Base-by-base conservation (phyloP, 2,113 vertebrate species). In the Pyxicephalus adspersus region DNA sequence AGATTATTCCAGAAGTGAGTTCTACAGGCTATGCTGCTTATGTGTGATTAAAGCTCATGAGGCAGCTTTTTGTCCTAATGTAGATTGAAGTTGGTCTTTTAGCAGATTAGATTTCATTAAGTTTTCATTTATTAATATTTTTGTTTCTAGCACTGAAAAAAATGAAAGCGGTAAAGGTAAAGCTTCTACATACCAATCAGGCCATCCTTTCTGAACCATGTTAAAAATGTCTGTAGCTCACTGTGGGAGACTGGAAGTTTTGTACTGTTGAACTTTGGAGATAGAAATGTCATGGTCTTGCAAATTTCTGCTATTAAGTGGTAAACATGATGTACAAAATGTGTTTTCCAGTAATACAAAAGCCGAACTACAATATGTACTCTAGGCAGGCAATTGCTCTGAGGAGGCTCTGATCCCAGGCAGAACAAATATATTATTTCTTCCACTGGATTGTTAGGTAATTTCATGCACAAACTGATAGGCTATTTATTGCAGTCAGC, bases 401-500 rank as follows among this genome's bases (percentile, higher is more conserved):
- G 57, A 63, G 74, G 74, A 76, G 74, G 63, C 63, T 64, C 74
- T 76, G 58, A 76, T 64, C 60, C 58, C 58, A 28, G 26, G 17
- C 58, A 76, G 55, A 76, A 76, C 60, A 76, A 76, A 76, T 76
- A 64, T 76, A 76, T 76, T 63, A 63, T 76, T 64, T 76, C 71
- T 60, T 57, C 71, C 20, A 25, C 29, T 22, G 50, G 68, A 29
- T 70, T 52, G 45, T 51, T 15, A 81, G 61, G 61, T 81, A 81
- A 81, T 81, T 81, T 81, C 80, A 81, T 81, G 80, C 79, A 74
- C 64, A 81, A 81, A 64, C 38, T 54, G 23, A 64, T 74, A 26
- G 19, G 80, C 71, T 75, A 75, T 81, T 81, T 81, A 81, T 81
- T 65, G n/a, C 19, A 45, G 70, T 29, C 51, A 4, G 80, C 64